A percentile compares a stretch with the other conserved stretches of the same genome.
phyloP scores from a whole-genome alignment of 2,888 invertebrate genomes.

The Meiosimyza platycephala region DNA sequence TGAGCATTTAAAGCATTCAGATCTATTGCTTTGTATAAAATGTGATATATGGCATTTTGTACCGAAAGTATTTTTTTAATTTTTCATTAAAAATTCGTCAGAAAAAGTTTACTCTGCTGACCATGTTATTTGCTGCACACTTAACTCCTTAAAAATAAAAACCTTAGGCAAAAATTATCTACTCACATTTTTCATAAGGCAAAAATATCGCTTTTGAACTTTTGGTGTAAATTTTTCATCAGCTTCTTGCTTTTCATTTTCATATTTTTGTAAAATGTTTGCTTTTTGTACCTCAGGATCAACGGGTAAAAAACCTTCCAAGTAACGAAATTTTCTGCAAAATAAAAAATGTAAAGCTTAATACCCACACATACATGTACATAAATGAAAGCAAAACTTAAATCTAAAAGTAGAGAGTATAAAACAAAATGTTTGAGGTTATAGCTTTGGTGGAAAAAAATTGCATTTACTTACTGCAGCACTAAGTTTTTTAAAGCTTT shows the following conservation, averaged over 20 bases:
- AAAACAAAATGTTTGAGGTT: neutral
- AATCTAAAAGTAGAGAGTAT: neutral
- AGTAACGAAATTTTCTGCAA: conserved; percentile 59
- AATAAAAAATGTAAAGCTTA: neutral
- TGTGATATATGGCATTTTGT: no score
- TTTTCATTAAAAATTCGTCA: conserved; percentile 19
- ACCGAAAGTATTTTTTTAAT: conserved; percentile 30
- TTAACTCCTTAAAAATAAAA: neutral
- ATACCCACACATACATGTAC: no score
- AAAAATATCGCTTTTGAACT: conserved; percentile 61
- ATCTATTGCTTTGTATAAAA: no score
- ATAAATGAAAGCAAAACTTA: no score
- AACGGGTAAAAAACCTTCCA: conserved; percentile 60
- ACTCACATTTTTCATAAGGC: conserved; percentile 63
- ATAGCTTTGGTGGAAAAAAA: neutral
- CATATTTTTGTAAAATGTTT: conserved; percentile 52
- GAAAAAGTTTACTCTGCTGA: conserved; percentile 5
- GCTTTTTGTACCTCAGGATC: conserved; percentile 63
- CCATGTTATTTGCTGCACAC: neutral
- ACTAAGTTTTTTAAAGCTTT: conserved; percentile 2
- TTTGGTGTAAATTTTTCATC: conserved; percentile 54
- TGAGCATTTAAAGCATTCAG: no score
- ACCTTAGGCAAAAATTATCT: conserved; percentile 1
- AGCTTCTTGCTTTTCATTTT: conserved; percentile 46
- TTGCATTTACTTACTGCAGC: no score